Evolutionary conservation across 30 jellyfish, hydroid and myxozoan genomes (phyloP).

Genomic region (Turritopsis dohrnii): DNA sequence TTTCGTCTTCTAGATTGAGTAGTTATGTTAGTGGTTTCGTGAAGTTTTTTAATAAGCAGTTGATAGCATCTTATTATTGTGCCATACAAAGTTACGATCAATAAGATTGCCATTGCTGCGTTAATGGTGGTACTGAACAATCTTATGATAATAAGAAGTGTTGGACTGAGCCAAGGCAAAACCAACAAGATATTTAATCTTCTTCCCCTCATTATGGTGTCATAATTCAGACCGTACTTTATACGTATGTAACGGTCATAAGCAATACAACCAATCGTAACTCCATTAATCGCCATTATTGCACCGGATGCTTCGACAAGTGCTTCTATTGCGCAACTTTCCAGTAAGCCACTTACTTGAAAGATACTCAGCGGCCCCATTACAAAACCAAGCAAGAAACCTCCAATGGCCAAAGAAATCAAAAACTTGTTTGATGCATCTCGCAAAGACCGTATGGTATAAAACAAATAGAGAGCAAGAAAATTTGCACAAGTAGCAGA

Average conservation of each 20-base stretch:
- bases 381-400: background rate
- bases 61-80: background rate
- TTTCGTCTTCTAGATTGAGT: background rate
- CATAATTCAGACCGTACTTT: background rate
- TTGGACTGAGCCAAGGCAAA: background rate
- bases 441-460: background rate
- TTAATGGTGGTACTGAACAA: background rate
- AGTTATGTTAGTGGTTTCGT: background rate
- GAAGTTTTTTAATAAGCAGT: background rate
- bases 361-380: background rate
- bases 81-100: background rate
- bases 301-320: background rate
- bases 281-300: background rate
- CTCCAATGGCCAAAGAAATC: slow-evolving; percentile 4
- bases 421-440: background rate
- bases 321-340: background rate
- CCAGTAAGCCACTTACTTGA: background rate
- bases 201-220: background rate
- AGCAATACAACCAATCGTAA: background rate
- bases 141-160: background rate
- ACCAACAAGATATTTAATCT: background rate
- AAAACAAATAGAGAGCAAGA: background rate
- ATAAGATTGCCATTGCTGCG: background rate
- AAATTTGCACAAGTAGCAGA: background rate
- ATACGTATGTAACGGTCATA: background rate